A percentile compares a stretch with the other conserved stretches of the same genome.
Evolutionary conservation across 2,888 invertebrate genomes (phyloP).

Genomic region (Trachelus iudaicus): DNA sequence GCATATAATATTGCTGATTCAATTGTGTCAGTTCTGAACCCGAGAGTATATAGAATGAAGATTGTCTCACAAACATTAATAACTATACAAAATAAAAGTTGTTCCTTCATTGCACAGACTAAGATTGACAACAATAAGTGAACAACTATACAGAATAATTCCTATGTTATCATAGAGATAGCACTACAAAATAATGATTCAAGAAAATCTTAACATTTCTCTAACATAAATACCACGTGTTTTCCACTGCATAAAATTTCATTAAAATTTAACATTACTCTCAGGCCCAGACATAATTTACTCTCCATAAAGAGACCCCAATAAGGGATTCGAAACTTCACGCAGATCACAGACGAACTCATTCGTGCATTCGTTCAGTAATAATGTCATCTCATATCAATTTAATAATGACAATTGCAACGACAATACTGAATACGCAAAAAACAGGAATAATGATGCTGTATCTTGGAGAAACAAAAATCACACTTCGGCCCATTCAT

Average conservation of each 20-base stretch:
- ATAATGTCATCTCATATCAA: conserved; percentile 13
- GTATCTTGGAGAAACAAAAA: background rate
- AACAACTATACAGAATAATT: background rate
- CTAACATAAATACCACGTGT: background rate
- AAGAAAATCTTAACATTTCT: background rate
- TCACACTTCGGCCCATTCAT: background rate
- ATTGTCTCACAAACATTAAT: background rate
- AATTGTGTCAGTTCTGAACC: conserved; percentile 28
- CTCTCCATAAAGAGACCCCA: conserved; percentile 12
- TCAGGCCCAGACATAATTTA: conserved; percentile 7
- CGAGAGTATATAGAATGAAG: conserved; percentile 13
- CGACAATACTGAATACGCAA: background rate
- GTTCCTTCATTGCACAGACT: background rate
- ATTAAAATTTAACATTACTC: background rate
- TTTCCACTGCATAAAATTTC: background rate
- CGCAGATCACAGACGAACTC: conserved; percentile 33
- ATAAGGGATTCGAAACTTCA: conserved; percentile 23
- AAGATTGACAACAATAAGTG: background rate
- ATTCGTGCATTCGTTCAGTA: conserved; percentile 28
- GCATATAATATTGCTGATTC: conserved; percentile 43
- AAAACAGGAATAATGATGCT: background rate
- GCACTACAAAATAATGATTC: background rate
- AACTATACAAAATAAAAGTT: background rate
- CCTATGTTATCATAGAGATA: background rate
- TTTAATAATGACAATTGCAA: background rate